Percentiles rank a stretch among this genome's conserved stretches.
These are phyloP conservation scores for Papilio dardanus DNA, from an alignment of 1,140 invertebrate genomes.

Conservation along the genomic window DNA sequence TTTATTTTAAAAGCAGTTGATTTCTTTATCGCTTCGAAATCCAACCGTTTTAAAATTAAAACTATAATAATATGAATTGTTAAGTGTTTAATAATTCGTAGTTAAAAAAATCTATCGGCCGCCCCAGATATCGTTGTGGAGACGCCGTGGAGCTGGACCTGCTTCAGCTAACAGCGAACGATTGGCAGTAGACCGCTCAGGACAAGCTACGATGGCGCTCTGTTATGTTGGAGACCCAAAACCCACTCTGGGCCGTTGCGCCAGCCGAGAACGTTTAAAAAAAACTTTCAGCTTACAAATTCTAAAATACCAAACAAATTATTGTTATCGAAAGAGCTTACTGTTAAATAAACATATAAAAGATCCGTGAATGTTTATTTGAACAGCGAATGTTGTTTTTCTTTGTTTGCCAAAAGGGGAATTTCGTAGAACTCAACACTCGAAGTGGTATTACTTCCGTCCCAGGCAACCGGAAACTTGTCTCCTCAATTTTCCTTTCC, in stretches of 20 bases:
- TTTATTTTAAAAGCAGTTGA: background rate
- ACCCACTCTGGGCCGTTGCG: no score
- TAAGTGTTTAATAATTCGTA: background rate
- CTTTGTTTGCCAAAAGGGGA: conserved; percentile 7
- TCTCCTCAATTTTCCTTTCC: conserved; percentile 19
- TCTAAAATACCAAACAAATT: background rate
- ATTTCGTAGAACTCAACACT: no score
- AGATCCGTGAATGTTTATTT: background rate
- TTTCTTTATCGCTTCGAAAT: background rate
- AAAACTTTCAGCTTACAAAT: no score
- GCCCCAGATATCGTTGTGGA: no score
- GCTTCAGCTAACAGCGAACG: no score
- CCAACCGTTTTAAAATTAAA: background rate
- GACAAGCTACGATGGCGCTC: no score
- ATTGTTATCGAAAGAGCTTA: background rate
- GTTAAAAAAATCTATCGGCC: no score
- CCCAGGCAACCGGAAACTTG: conserved; percentile 16
- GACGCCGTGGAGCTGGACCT: no score
- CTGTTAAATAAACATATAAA: background rate
- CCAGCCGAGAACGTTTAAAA: no score
- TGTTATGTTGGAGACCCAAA: no score
- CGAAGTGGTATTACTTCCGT: conserved; percentile 16
- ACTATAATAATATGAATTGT: background rate
- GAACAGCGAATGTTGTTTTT: conserved; percentile 1
- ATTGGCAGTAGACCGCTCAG: no score